Evolutionary conservation across 2,888 invertebrate genomes (phyloP).

Genomic region (Apotomis turbidana): DNA sequence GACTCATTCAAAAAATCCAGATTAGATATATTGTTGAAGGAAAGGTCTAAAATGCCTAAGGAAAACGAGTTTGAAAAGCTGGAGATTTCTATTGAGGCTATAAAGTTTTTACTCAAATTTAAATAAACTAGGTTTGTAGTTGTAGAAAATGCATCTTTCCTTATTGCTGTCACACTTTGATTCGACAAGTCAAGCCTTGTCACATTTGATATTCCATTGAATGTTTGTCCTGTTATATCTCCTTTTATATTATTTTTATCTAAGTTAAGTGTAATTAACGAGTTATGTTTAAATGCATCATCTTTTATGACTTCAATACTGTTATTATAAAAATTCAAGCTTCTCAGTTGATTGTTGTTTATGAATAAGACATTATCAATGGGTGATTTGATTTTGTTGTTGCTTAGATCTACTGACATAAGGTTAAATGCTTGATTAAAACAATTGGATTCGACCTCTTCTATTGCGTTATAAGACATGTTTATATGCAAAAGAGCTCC

Average conservation of each 20-base stretch:
- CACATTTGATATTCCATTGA: slow-evolving; percentile 60
- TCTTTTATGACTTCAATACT: slow-evolving; percentile 59
- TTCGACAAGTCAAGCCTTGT: slow-evolving; percentile 56
- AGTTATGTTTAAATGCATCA: slow-evolving; percentile 59
- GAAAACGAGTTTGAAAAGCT: slow-evolving; percentile 55
- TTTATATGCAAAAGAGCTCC: slow-evolving; percentile 59
- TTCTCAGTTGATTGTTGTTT: slow-evolving; percentile 57
- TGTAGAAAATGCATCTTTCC: slow-evolving; percentile 57
- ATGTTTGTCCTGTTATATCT: slow-evolving; percentile 57
- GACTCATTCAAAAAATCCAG: slow-evolving; percentile 59
- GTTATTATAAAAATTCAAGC: slow-evolving; percentile 65
- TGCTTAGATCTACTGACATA: slow-evolving; percentile 60
- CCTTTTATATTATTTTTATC: slow-evolving; percentile 62
- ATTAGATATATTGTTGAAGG: slow-evolving; percentile 58
- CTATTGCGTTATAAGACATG: slow-evolving; percentile 64
- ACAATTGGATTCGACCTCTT: slow-evolving; percentile 61
- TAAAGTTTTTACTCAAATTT: slow-evolving; percentile 65
- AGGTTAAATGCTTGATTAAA: slow-evolving; percentile 63
- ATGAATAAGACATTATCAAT: slow-evolving; percentile 64
- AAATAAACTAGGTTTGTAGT: slow-evolving; percentile 55
- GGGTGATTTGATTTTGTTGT: slow-evolving; percentile 59
- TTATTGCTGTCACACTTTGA: slow-evolving; percentile 60
- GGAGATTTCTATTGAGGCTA: slow-evolving; percentile 55
- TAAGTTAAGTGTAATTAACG: slow-evolving; percentile 60
- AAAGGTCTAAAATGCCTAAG: slow-evolving; percentile 62